Base-by-base conservation (phyloP, 1,140 invertebrate species). In the Ericerus pela region DNA sequence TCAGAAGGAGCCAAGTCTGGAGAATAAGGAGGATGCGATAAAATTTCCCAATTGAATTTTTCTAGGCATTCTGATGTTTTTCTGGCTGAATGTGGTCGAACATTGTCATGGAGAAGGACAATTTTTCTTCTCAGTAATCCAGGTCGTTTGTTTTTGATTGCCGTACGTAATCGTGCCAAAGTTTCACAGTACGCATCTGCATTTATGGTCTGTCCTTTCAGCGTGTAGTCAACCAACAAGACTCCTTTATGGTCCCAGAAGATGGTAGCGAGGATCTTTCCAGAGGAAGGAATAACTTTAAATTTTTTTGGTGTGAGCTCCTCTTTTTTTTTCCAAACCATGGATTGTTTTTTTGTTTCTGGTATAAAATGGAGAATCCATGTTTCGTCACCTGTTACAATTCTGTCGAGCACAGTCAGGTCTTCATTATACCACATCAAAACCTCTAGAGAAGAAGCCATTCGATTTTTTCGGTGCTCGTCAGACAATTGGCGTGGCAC, bases 321-420 rank as follows among this genome's bases (percentile, higher is more conserved):
- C 51, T n/a, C 59, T 1, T 31, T 51, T 38, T 22, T 22, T 58
- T 28, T 60, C 65, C 63, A 69, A 62, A 69, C 60, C 60, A 62
- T 65, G 24, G 63, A 67, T 55, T 69, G 61, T 62, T 61, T 22
- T 54, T 71, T 69, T 4, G 57, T 60, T 57, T 70, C 64, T 33
- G 64, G 67, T 26, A 64, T 67, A 59, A 65, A 66, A 53, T 64
- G 59, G 51, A 68, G 63, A 12, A 68, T 60, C 69, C 63, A 69
- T 31, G 67, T 72, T 67, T 70, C 65, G 60, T 69, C 66, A 1
- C 66, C 58, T 33, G 54, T 55, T 12, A 55, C 37, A 29, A 55
- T 41, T 37, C 26, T 6, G 16, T 41, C 47, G 16, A 55, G 29
- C 20, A 55, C 27, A 43, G 41, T 37, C 1, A 27, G 27, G 5